A percentile compares a stretch with the other conserved stretches of the same genome.
Evolutionary conservation across 2,797 vertebrate species (phyloP).

Genomic region (Microtus californicus): DNA sequence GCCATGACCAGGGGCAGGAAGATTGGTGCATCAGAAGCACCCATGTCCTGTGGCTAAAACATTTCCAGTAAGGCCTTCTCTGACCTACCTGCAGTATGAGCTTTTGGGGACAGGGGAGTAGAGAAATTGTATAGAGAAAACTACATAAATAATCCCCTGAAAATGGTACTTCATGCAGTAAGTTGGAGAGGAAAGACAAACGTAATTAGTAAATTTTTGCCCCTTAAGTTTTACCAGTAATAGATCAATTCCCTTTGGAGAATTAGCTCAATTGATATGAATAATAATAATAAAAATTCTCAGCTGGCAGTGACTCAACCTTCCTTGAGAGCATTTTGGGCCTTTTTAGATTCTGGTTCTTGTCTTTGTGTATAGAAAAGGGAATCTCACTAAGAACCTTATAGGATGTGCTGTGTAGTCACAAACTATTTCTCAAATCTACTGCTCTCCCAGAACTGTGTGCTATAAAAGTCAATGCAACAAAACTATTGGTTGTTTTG

Average conservation of each 20-base stretch:
- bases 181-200: not conserved
- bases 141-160: not conserved
- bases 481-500: not conserved
- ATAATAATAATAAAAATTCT: not conserved
- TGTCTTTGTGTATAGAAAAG: not conserved
- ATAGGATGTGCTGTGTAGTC: not conserved
- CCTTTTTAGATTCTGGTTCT: not conserved
- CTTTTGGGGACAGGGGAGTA: not conserved
- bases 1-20: not conserved
- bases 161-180: not conserved
- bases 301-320: not conserved
- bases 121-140: not conserved
- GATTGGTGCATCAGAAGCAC: not conserved
- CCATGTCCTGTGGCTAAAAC: rapidly evolving
- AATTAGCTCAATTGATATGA: not conserved
- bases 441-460: not conserved
- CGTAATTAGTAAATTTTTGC: not conserved
- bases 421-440: not conserved
- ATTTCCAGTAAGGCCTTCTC: rapidly evolving
- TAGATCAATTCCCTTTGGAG: not conserved
- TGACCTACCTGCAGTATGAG: rapidly evolving
- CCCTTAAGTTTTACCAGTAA: not conserved
- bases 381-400: not conserved
- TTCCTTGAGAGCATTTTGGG: not conserved
- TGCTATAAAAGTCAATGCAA: not conserved